Percentiles rank a stretch among this genome's conserved stretches.
phyloP scores from a whole-genome alignment of 2,888 invertebrate genomes.

The Luperina testacea region DNA sequence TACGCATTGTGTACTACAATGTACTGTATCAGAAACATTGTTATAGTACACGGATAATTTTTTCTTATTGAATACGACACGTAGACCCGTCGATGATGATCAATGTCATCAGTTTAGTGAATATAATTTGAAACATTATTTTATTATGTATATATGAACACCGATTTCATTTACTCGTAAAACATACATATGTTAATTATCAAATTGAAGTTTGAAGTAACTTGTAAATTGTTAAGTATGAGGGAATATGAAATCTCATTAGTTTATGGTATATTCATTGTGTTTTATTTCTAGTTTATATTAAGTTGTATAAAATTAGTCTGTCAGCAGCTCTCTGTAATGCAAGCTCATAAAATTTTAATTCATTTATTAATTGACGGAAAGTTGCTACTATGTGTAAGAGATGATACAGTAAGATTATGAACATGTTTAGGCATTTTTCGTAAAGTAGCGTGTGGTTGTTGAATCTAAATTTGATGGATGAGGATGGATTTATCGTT shows the following conservation, averaged over 20 bases:
- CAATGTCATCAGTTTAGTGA: conserved; percentile 55
- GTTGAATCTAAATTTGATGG: conserved; percentile 66
- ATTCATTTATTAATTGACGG: conserved; percentile 57
- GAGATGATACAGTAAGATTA: conserved; percentile 58
- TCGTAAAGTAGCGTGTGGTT: conserved; percentile 65
- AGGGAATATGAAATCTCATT: conserved; percentile 83
- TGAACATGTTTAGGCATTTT: conserved; percentile 57
- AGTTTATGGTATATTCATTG: conserved; percentile 78
- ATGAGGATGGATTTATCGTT: conserved; percentile 66
- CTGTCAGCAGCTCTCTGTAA: conserved; percentile 84
- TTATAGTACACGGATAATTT: conserved; percentile 28
- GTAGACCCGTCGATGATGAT: conserved; percentile 51
- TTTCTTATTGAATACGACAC: conserved; percentile 43
- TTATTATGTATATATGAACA: conserved; percentile 69
- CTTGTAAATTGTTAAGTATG: conserved; percentile 86
- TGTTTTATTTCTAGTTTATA: conserved; percentile 80
- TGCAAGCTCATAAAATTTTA: conserved; percentile 75
- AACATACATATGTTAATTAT: conserved; percentile 62
- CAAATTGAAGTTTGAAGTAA: conserved; percentile 74
- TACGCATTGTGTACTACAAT: conserved; percentile 27
- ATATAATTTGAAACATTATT: conserved; percentile 64
- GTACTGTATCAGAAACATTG: conserved; percentile 46
- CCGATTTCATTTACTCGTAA: conserved; percentile 62
- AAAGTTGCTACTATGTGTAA: conserved; percentile 56
- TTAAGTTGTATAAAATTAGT: conserved; percentile 88